Evolutionary conservation across 2,797 vertebrate genomes (phyloP), one percentile per base, ranked within the genome.

Genomic region (Gambelia wislizenii): DNA sequence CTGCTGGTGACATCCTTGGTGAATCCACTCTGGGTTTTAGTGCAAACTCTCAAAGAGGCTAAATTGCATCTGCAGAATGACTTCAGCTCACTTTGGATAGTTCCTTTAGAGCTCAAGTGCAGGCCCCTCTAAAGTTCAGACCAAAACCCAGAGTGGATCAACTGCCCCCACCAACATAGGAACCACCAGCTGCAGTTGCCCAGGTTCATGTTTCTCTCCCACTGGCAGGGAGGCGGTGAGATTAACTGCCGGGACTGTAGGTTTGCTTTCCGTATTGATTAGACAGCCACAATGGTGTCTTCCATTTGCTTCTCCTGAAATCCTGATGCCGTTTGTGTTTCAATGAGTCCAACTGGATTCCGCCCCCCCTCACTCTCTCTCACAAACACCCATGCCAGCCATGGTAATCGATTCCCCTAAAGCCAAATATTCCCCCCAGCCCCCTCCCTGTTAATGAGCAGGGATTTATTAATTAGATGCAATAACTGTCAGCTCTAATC

Each of bases 201-300:
- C 6, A 1, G 56, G 4, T 59, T 59, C 56, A 22, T 2, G 20
- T 59, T 59, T 44, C n/a, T 6, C 13, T 76, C 49, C 4, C 4
- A 27, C 4, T 10, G 30, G 52, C 69, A n/a, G 49, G 20, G 44
- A 47, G 52, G 72, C 25, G 25, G 13, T 0, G 18, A 36, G 64
- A n/a, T 2, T 0, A 7, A 18, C n/a, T n/a, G n/a, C 20, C 14
- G 2, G 39, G 3, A 42, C 70, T 12, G 59, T 3, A 14, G 25
- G 47, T 14, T 64, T 3, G 3, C 67, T 87, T 49, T 72, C 85
- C 64, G 0, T 25, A 6, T 33, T 8, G 80, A 83, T 87, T 25
- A 13, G 9, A 5, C 47, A 36, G 54, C n/a, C 56, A 20, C 20
- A 59, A 30, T 4, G n/a, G 69, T 10, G 36, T 9, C 30, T 33